These are phyloP conservation scores for Corvus cornix DNA, from an alignment of 2,113 vertebrate species.

Conservation along the genomic window DNA sequence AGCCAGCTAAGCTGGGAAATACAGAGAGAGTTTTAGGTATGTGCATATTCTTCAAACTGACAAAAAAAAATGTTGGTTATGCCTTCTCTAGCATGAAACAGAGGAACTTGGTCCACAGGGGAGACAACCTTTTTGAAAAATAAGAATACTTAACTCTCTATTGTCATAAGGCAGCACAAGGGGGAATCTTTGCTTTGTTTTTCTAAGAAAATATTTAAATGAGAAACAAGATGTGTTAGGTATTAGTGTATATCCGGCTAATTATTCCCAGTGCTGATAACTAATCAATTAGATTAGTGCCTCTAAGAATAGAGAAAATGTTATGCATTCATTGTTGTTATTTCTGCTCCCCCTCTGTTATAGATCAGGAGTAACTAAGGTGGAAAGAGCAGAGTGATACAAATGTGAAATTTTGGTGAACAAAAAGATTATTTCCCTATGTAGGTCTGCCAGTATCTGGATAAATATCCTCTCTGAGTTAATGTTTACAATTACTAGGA, in stretches of 20 bases:
- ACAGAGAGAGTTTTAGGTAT: not conserved
- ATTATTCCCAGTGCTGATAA: conserved; percentile 27
- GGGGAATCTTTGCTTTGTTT: not conserved
- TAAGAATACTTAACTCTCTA: not conserved
- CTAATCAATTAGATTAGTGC: conserved; percentile 5
- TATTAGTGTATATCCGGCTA: not conserved
- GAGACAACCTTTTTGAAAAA: not conserved
- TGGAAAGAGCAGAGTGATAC: not conserved
- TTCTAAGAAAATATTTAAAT: not conserved
- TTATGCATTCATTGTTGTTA: not conserved
- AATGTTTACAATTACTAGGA: not conserved
- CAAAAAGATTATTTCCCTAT: not conserved
- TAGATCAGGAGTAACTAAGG: not conserved
- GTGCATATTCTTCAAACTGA: not conserved
- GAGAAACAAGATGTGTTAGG: not conserved
- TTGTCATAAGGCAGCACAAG: not conserved
- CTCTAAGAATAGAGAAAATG: not conserved
- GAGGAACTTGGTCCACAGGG: not conserved
- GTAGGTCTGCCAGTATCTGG: not conserved
- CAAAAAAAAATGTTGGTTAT: not conserved
- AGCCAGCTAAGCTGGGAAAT: not conserved
- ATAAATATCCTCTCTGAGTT: not conserved
- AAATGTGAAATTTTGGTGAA: not conserved
- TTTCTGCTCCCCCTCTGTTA: not conserved
- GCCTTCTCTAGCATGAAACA: not conserved